phyloP scores from a whole-genome alignment of 1,140 invertebrate species.

The Panagrolaimus sp. region DNA sequence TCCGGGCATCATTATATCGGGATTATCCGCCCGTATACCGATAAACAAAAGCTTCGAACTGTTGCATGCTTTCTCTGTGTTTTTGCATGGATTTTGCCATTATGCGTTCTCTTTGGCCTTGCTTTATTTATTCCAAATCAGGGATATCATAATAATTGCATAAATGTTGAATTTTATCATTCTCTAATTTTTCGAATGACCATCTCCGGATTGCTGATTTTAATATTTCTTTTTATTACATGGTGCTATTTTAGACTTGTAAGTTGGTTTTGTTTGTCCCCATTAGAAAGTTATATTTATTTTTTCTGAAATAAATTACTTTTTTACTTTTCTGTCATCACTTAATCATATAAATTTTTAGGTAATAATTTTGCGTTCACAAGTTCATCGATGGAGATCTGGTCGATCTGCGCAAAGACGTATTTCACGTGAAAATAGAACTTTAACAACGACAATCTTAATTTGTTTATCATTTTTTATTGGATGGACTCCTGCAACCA shows the following conservation, averaged over 20 bases:
- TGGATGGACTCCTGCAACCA: slow-evolving; percentile 43
- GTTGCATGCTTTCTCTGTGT: slow-evolving; percentile 29
- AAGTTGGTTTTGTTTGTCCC: no score
- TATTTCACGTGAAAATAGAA: slow-evolving; percentile 33
- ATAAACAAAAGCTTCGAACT: slow-evolving; percentile 13
- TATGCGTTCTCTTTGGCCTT: slow-evolving; percentile 25
- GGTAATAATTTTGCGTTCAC: no score
- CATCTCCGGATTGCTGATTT: slow-evolving; percentile 34
- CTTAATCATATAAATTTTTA: slow-evolving; percentile 9
- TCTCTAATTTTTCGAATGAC: slow-evolving; percentile 32
- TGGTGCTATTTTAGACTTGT: slow-evolving; percentile 40
- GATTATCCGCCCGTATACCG: slow-evolving; percentile 31
- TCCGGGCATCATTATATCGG: slow-evolving; percentile 43
- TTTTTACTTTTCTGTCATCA: no score
- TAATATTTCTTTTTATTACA: slow-evolving; percentile 44
- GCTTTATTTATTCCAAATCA: slow-evolving; percentile 28
- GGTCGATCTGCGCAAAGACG: slow-evolving; percentile 8
- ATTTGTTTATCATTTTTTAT: slow-evolving; percentile 44
- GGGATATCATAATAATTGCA: slow-evolving; percentile 37
- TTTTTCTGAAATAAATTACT: no score
- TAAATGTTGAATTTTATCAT: slow-evolving; percentile 37
- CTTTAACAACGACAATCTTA: slow-evolving; percentile 40
- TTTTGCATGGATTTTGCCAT: slow-evolving; percentile 34
- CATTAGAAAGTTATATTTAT: not conserved
- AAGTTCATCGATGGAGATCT: no score